A percentile compares a stretch with the other conserved stretches of the same genome.
Evolutionary conservation across 2,797 vertebrate species (phyloP).

Genomic region (Sebastes matsubarae): DNA sequence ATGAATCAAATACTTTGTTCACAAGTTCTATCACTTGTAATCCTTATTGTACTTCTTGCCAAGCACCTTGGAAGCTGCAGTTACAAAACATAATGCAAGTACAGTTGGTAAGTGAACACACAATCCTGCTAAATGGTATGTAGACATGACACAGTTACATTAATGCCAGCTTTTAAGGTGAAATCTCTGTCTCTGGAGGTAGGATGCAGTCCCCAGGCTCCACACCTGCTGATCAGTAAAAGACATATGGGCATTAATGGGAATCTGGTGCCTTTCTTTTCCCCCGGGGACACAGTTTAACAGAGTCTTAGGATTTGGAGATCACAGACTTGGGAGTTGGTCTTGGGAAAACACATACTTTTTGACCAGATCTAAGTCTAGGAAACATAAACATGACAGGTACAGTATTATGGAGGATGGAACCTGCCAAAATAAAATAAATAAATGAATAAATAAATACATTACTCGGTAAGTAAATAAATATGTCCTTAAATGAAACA

Average conservation of each 20-base stretch:
- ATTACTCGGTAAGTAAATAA: too few species aligned
- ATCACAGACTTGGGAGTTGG: neutral
- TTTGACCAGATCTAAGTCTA: neutral
- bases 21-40: neutral
- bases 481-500: too few species aligned
- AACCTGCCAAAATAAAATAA: too few species aligned
- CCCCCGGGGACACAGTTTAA: neutral
- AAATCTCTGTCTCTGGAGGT: neutral
- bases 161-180: neutral
- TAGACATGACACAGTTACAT: neutral
- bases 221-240: neutral
- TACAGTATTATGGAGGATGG: neutral
- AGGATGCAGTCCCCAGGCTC: neutral
- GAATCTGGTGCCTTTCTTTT: neutral
- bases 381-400: neutral
- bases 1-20: neutral
- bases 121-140: neutral
- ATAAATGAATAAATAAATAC: too few species aligned
- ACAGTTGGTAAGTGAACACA: neutral
- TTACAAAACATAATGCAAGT: neutral
- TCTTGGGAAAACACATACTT: neutral
- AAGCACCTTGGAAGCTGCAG: neutral
- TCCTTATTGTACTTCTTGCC: neutral
- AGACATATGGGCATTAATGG: neutral
- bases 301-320: neutral